Conservation (phyloP, 2,888 invertebrate genomes). For the Crocallis elinguaria region DNA sequence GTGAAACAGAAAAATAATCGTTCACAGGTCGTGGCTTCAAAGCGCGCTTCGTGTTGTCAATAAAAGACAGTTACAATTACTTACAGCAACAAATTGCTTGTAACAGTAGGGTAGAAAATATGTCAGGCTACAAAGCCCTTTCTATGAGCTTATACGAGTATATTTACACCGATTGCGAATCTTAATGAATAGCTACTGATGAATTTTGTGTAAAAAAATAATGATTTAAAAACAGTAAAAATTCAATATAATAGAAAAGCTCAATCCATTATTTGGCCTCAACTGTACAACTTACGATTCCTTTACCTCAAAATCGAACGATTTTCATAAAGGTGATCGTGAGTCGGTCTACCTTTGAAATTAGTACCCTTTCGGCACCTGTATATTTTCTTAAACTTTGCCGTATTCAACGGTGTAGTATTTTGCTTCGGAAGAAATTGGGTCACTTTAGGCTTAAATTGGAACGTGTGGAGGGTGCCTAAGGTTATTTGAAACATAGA, state of each 20-base stretch:
- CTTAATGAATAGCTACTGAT: too few relatives aligned
- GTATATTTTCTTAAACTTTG: conserved; percentile 10
- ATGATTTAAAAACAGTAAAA: neutral
- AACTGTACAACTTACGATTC: conserved; percentile 27
- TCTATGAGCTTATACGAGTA: too few relatives aligned
- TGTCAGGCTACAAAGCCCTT: too few relatives aligned
- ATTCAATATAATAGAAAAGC: neutral
- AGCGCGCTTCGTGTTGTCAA: too few relatives aligned
- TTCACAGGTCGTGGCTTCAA: too few relatives aligned
- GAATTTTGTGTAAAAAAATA: too few relatives aligned
- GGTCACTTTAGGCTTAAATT: neutral
- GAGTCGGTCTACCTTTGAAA: conserved; percentile 34
- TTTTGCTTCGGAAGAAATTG: neutral
- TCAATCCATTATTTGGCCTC: conserved; percentile 8
- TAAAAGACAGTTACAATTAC: too few relatives aligned
- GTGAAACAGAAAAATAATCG: too few relatives aligned
- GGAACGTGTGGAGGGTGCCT: neutral
- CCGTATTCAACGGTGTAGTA: neutral
- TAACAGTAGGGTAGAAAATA: too few relatives aligned
- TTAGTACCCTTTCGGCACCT: conserved; percentile 36
- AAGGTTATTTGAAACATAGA: too few relatives aligned
- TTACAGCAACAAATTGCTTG: too few relatives aligned
- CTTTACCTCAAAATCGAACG: conserved; percentile 32
- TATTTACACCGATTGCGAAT: too few relatives aligned
- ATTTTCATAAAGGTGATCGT: conserved; percentile 35